These are phyloP conservation scores for Elanoides forficatus DNA, from an alignment of 2,113 vertebrate species.

Conservation along the genomic window DNA sequence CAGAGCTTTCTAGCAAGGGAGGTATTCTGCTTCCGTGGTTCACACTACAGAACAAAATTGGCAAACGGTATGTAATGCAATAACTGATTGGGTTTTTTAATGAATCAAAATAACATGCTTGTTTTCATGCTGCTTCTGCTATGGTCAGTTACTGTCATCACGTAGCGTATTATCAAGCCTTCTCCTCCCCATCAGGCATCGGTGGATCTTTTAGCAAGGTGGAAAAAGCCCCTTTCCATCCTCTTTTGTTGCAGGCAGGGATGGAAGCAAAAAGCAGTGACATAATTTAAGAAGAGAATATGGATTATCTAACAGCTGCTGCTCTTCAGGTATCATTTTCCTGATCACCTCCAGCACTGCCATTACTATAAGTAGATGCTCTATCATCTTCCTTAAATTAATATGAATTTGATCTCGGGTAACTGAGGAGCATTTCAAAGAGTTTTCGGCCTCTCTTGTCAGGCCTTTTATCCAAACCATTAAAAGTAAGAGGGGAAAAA, in stretches of 20 bases:
- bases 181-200: not conserved
- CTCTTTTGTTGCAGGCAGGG: not conserved
- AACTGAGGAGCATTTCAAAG: conserved; percentile 16
- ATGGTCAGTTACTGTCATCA: not conserved
- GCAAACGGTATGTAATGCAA: not conserved
- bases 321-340: not conserved
- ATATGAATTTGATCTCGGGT: not conserved
- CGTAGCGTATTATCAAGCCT: not conserved
- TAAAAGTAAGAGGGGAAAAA: not conserved
- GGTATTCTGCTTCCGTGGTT: not conserved
- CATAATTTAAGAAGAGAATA: not conserved
- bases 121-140: not conserved
- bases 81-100: not conserved
- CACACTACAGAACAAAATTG: not conserved
- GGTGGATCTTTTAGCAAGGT: not conserved
- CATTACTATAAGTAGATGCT: not conserved
- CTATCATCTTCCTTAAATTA: not conserved
- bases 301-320: not conserved
- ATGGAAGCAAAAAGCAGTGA: not conserved
- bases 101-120: not conserved
- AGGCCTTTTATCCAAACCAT: conserved; percentile 33
- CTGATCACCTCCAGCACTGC: not conserved
- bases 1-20: not conserved
- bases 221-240: not conserved
- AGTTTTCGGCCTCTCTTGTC: conserved; percentile 23